These are phyloP conservation scores for Stigmatopora argus DNA, from an alignment of 2,113 vertebrate genomes.

Conservation along the genomic window DNA sequence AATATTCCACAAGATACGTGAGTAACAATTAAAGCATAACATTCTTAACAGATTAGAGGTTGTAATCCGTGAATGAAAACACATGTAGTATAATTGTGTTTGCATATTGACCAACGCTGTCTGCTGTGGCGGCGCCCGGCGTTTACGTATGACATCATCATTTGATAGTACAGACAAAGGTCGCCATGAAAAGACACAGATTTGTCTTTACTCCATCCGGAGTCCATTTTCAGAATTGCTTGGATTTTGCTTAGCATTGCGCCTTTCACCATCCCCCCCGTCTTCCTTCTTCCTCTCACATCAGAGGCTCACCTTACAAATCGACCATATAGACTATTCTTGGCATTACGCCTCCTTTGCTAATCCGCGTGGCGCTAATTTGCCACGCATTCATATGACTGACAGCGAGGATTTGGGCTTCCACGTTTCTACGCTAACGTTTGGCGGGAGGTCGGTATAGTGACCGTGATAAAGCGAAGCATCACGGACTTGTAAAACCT, in stretches of 20 bases:
- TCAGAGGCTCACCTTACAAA: constrained; percentile 12
- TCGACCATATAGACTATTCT: background rate
- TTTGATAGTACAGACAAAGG: background rate
- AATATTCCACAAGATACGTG: too few relatives aligned
- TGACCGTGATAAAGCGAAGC: constrained; percentile 41
- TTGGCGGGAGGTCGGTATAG: constrained; percentile 15
- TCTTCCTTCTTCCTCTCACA: constrained; percentile 7
- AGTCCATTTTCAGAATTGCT: constrained; percentile 21
- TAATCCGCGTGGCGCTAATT: constrained; percentile 15
- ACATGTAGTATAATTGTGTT: too few relatives aligned
- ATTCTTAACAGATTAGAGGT: too few relatives aligned
- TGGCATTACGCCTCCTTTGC: background rate
- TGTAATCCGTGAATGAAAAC: too few relatives aligned
- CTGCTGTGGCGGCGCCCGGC: too few relatives aligned
- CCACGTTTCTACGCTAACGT: background rate
- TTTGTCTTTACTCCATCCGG: constrained; percentile 15
- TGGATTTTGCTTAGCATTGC: constrained; percentile 40
- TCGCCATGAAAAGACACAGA: background rate
- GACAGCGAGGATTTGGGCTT: background rate
- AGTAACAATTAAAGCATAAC: too few relatives aligned
- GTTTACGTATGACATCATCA: constrained; percentile 26
- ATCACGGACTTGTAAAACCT: constrained; percentile 38
- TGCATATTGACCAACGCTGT: too few relatives aligned
- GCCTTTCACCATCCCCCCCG: constrained; percentile 47
- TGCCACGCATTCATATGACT: constrained; percentile 32